Evolutionary conservation across 1,140 invertebrate species (phyloP).

Genomic region (Hylyphantes graminicola): DNA sequence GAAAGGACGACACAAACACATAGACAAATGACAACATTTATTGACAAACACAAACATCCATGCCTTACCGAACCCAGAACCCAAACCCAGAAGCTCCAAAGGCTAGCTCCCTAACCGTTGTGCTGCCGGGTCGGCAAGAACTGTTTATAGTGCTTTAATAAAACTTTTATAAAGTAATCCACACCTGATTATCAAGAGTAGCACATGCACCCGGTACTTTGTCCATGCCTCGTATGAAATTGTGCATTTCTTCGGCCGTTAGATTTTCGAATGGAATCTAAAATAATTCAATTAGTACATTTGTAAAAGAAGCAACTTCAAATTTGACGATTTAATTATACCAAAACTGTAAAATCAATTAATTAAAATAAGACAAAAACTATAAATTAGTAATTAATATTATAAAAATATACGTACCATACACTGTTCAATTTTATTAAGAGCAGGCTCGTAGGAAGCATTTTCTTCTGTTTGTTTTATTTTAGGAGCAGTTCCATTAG

Average conservation of each 20-base stretch:
- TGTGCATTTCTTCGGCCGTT: constrained; percentile 79
- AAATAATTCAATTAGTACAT: neutral
- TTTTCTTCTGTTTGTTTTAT: constrained; percentile 83
- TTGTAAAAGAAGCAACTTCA: no score
- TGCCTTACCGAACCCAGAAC: no score
- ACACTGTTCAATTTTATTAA: constrained; percentile 86
- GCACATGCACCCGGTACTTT: constrained; percentile 92
- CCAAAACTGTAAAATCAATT: no score
- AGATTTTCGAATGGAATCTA: constrained; percentile 81
- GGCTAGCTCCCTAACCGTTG: no score
- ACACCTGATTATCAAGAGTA: constrained; percentile 75
- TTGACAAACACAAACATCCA: no score
- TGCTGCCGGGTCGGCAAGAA: no score
- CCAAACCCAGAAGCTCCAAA: no score
- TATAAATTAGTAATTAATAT: neutral
- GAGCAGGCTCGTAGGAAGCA: constrained; percentile 90
- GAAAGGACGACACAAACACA: no score
- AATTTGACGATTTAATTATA: no score
- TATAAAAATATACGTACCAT: constrained; percentile 67
- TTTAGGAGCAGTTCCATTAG: constrained; percentile 82
- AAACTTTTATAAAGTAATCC: neutral
- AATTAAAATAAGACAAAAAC: no score
- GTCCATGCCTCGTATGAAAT: constrained; percentile 94
- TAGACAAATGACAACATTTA: no score
- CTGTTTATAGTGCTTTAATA: no score